phyloP scores from a whole-genome alignment of 2,888 invertebrate species.

The Lordiphosa fenestrarum region DNA sequence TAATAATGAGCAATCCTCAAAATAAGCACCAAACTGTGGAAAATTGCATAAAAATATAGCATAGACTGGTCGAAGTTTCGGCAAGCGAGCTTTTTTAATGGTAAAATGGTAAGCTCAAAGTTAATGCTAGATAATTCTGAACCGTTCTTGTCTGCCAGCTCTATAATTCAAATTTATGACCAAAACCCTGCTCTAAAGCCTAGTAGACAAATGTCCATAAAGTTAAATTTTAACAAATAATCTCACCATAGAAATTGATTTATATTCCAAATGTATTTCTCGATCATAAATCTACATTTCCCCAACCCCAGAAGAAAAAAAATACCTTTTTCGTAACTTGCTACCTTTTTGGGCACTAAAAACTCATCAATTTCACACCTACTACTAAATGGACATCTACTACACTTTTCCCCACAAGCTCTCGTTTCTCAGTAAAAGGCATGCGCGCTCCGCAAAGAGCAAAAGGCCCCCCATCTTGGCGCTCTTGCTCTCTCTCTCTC shows the following conservation, averaged over 20 bases:
- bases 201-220: too few species aligned
- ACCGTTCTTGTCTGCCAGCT: too few species aligned
- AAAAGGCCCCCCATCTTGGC: slow-evolving; percentile 12
- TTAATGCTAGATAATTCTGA: too few species aligned
- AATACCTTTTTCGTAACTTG: background rate
- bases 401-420: slow-evolving; percentile 37
- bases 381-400: slow-evolving; percentile 51
- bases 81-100: too few species aligned
- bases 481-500: slow-evolving; percentile 10
- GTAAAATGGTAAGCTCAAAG: too few species aligned
- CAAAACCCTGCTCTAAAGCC: too few species aligned
- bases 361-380: slow-evolving; percentile 13
- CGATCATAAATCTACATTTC: background rate
- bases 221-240: too few species aligned
- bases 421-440: slow-evolving; percentile 41
- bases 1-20: too few species aligned
- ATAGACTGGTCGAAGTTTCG: too few species aligned
- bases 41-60: too few species aligned
- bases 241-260: background rate
- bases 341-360: slow-evolving; percentile 8
- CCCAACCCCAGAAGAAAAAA: background rate
- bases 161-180: too few species aligned
- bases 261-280: background rate
- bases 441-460: slow-evolving; percentile 67
- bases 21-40: too few species aligned